Evolutionary conservation across 2,888 invertebrate species (phyloP).

Genomic region (Drosophila flavopinicola): DNA sequence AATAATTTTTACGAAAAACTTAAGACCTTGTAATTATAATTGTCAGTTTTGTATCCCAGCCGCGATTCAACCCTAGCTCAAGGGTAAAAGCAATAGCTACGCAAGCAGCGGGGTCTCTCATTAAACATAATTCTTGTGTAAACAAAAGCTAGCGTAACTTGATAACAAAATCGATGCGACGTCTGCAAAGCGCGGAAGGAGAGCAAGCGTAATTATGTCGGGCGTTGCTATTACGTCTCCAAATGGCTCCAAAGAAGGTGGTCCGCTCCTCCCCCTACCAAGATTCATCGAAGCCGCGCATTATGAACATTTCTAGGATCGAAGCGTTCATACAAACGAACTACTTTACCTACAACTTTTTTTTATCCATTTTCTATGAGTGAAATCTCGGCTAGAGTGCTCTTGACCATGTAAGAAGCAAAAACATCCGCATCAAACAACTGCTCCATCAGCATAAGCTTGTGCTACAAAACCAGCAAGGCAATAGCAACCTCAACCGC

Average conservation of each 20-base stretch:
- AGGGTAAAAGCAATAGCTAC: slow-evolving; percentile 12
- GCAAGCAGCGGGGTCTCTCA: slow-evolving; percentile 53
- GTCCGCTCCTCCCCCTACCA: not conserved
- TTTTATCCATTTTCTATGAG: no score
- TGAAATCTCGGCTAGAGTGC: no score
- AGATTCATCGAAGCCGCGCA: not conserved
- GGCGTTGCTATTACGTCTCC: slow-evolving; percentile 35
- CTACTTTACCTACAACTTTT: no score
- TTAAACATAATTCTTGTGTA: slow-evolving; percentile 79
- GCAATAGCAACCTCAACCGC: no score
- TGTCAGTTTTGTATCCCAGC: slow-evolving; percentile 69
- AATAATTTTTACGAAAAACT: slow-evolving; percentile 82
- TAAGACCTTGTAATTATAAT: slow-evolving; percentile 83
- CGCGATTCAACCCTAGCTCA: slow-evolving; percentile 52
- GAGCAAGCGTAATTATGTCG: slow-evolving; percentile 45
- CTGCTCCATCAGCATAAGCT: no score
- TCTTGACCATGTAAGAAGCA: no score
- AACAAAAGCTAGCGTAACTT: slow-evolving; percentile 73
- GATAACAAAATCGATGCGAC: slow-evolving; percentile 75
- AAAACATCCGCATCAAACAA: no score
- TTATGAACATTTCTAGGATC: not conserved
- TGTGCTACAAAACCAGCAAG: no score
- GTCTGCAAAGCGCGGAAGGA: slow-evolving; percentile 13
- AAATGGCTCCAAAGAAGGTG: slow-evolving; percentile 14
- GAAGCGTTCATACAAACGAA: not conserved